Evolutionary conservation across 2,888 invertebrate genomes (phyloP).

Genomic region (Galerucella calmariensis): DNA sequence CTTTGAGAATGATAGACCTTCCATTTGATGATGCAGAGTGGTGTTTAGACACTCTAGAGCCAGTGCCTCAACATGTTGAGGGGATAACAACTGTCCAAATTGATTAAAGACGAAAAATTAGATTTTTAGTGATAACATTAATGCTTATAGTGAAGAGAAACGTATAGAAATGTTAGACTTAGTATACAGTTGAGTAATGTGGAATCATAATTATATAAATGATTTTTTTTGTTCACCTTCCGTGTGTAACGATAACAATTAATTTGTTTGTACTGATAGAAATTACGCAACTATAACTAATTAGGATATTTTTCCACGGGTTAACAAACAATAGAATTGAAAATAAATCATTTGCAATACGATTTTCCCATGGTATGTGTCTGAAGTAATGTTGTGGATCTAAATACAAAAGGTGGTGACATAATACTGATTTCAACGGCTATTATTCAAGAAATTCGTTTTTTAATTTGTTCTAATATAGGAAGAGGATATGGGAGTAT

Average conservation of each 20-base stretch:
- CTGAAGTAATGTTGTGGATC: not conserved
- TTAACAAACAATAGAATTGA: slow-evolving; percentile 25
- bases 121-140: no score
- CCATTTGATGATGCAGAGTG: no score
- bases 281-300: slow-evolving; percentile 25
- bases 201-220: not conserved
- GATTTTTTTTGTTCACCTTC: slow-evolving; percentile 22
- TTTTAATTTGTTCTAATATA: not conserved
- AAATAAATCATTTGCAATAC: slow-evolving; percentile 7
- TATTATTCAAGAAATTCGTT: not conserved
- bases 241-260: slow-evolving; percentile 27
- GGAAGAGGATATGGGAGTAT: not conserved
- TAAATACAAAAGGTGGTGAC: not conserved
- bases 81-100: no score
- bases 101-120: no score
- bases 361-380: slow-evolving; percentile 23
- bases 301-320: slow-evolving; percentile 27
- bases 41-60: no score
- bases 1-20: no score
- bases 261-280: slow-evolving; percentile 3
- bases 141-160: no score
- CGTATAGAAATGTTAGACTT: no score
- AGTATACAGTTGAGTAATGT: no score
- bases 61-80: no score
- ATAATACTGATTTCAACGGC: not conserved